These are phyloP conservation scores for Drosophila lowei DNA, from an alignment of 1,140 invertebrate species.

Conservation along the genomic window DNA sequence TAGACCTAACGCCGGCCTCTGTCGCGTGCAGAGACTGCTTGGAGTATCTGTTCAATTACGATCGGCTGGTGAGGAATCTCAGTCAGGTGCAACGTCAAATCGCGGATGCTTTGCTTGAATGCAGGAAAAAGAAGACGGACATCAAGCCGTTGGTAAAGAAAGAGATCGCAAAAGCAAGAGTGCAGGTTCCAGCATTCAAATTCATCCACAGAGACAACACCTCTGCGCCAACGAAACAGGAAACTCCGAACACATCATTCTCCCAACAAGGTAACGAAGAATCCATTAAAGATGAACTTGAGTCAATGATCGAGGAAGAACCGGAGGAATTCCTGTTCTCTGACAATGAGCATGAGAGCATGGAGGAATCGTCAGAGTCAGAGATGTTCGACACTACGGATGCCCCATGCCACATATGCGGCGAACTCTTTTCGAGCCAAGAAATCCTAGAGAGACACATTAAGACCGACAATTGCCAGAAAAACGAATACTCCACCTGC, in stretches of 20 bases:
- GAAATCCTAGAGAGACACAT: conserved; percentile 59
- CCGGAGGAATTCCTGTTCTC: conserved; percentile 38
- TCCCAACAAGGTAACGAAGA: neutral
- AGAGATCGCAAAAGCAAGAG: conserved; percentile 25
- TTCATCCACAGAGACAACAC: neutral
- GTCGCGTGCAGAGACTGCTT: conserved; percentile 59
- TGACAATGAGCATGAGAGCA: conserved; percentile 45
- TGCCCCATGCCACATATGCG: conserved; percentile 64
- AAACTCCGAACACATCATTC: conserved; percentile 1
- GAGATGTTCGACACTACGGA: conserved; percentile 42
- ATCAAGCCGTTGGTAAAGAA: conserved; percentile 25
- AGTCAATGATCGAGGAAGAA: conserved; percentile 35
- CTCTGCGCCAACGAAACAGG: neutral
- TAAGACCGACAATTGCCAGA: conserved; percentile 66
- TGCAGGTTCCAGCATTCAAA: conserved; percentile 31
- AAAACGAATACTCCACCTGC: conserved; percentile 59
- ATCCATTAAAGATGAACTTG: conserved; percentile 15
- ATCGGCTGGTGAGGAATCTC: conserved; percentile 60
- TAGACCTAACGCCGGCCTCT: conserved; percentile 55
- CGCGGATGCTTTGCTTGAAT: conserved; percentile 53
- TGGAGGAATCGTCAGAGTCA: conserved; percentile 45
- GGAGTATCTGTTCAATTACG: conserved; percentile 67
- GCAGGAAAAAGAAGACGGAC: conserved; percentile 40
- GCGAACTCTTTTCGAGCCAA: conserved; percentile 64
- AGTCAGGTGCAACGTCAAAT: conserved; percentile 68